Percentiles rank a stretch among this genome's conserved stretches.
phyloP scores from a whole-genome alignment of 2,888 invertebrate genomes.

The Cryptus viduatorius region DNA sequence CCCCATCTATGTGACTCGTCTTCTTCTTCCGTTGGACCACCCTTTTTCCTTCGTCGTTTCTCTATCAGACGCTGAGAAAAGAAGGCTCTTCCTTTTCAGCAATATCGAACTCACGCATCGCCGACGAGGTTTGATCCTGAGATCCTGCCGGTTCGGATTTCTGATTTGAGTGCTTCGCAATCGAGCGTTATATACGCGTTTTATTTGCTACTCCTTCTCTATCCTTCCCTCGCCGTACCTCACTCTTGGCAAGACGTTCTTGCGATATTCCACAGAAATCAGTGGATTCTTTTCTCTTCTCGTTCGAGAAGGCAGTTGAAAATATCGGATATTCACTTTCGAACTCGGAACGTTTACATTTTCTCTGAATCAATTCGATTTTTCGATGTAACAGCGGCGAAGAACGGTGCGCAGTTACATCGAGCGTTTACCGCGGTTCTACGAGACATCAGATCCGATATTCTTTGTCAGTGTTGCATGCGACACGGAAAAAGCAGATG shows the following conservation, averaged over 20 bases:
- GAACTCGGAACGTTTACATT: constrained; percentile 1
- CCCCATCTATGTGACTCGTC: constrained; percentile 48
- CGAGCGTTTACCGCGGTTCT: neutral
- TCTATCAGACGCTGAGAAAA: constrained; percentile 51
- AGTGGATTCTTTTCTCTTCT: neutral
- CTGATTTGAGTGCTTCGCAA: constrained; percentile 79
- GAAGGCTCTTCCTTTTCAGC: constrained; percentile 6
- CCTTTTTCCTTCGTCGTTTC: constrained; percentile 21
- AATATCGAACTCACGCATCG: constrained; percentile 69
- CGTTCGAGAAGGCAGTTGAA: neutral
- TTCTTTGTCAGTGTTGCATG: constrained; percentile 9
- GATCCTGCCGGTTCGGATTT: constrained; percentile 72
- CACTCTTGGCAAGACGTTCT: neutral
- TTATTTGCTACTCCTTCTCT: constrained; percentile 27
- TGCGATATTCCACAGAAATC: constrained; percentile 19
- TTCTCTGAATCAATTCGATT: constrained; percentile 10
- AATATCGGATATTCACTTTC: neutral
- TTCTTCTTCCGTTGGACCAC: constrained; percentile 54
- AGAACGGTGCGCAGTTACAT: neutral
- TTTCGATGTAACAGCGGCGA: neutral
- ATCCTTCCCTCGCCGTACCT: neutral
- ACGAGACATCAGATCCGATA: neutral
- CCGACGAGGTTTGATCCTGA: constrained; percentile 72
- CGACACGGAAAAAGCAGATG: neutral
- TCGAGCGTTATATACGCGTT: constrained; percentile 68